Evolutionary conservation across 2,888 invertebrate species (phyloP), one percentile per base, ranked within the genome.

Genomic region (Hedychridium roseum): DNA sequence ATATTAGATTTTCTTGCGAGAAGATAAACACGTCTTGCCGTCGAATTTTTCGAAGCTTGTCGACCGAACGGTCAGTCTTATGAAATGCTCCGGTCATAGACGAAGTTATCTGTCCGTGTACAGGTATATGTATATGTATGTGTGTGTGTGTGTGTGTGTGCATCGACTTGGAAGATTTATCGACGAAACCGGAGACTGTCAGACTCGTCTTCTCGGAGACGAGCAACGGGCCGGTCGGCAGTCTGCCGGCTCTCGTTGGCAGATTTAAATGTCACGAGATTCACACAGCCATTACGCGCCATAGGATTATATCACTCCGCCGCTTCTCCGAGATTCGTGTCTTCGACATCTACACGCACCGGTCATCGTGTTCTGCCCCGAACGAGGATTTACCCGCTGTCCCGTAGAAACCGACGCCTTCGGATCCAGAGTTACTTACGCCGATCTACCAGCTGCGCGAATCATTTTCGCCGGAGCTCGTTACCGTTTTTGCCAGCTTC

Each of bases 201-300:
- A 57, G 50, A 52, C 35, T 38, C 45, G 50, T 49, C 43, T 37
- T 42, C 27, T 40, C 23, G 54, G 54, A 64, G 63, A 64, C 60
- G 57, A 57, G 61, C 54, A 50, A 39, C 51, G 48, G 39, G 39
- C 43, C 44, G 45, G 35, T 40, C 38, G 45, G 46, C 56, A 56
- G 54, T 34, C 46, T 44, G 47, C 28, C 26, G 12, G n/a, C n/a
- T n/a, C n/a, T n/a, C n/a, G n/a, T 49, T 47, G 52, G 52, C 54
- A 53, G 65, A 57, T 54, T 60, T 70, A 74, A 74, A 74, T 74
- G 73, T 74, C 73, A 74, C 62, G 68, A 46, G 70, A 74, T 74
- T 74, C 73, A 73, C 73, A 74, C 72, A 73, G 72, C 54, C 62
- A 63, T 69, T 72, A 72, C 68, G 64, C 65, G 65, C 49, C 11